Conservation (phyloP, 2,888 invertebrate species). For the Sepioteuthis lessoniana region DNA sequence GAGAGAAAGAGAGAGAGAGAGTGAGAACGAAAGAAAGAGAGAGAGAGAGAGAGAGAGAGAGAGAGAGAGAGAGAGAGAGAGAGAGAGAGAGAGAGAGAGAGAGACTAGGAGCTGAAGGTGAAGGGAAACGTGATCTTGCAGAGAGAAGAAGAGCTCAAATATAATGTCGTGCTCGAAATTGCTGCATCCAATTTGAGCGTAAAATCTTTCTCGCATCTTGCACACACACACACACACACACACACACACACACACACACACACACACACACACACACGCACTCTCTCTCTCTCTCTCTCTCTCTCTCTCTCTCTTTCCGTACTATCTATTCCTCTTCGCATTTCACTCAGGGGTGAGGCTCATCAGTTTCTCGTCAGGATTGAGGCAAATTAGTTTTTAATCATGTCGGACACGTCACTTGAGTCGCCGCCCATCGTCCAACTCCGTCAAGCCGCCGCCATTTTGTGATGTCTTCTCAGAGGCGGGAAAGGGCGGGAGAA, state of each 20-base stretch:
- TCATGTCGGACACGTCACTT: not conserved
- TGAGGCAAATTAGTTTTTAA: not conserved
- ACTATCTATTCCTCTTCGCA: not conserved
- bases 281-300: no score
- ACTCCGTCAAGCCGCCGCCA: not conserved
- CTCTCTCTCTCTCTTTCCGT: not conserved
- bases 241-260: no score
- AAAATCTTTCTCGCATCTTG: not conserved
- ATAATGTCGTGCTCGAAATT: not conserved
- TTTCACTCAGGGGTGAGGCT: not conserved
- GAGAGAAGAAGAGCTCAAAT: no score
- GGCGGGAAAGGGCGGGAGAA: constrained; percentile 18
- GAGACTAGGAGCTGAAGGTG: no score
- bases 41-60: no score
- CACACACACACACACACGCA: no score
- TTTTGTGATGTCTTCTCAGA: not conserved
- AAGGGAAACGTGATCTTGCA: no score
- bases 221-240: no score
- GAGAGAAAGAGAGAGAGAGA: no score
- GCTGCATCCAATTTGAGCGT: not conserved
- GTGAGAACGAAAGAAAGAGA: no score
- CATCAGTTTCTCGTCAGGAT: constrained; percentile 20
- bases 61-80: no score
- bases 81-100: no score
- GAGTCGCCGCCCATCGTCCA: not conserved